Conservation (phyloP, 1,140 invertebrate genomes). For the Samia ricini region DNA sequence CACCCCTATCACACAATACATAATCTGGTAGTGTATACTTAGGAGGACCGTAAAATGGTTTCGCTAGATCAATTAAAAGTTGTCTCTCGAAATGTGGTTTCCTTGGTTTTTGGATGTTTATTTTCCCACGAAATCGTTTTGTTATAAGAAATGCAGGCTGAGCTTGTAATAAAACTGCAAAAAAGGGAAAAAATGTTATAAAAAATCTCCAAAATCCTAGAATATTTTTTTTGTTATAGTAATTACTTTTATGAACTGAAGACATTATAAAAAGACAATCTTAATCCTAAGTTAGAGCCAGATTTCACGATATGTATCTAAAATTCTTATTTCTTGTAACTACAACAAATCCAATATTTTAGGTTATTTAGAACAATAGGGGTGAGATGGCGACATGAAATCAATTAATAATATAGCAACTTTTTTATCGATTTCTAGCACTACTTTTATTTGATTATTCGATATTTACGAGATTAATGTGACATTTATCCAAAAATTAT, state of each 20-base stretch:
- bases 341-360: too few relatives aligned
- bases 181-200: constrained; percentile 15
- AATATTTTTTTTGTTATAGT: constrained; percentile 9
- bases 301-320: too few relatives aligned
- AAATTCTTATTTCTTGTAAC: too few relatives aligned
- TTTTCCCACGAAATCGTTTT: constrained; percentile 83
- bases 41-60: constrained; percentile 77
- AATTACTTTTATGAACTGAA: constrained; percentile 2
- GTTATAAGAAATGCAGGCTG: constrained; percentile 74
- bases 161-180: constrained; percentile 65
- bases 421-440: too few relatives aligned
- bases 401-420: too few relatives aligned
- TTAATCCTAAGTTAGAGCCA: too few relatives aligned
- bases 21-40: constrained; percentile 59
- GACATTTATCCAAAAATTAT: too few relatives aligned
- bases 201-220: background rate
- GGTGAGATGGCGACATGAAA: too few relatives aligned
- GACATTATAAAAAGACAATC: constrained; percentile 11
- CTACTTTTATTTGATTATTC: too few relatives aligned
- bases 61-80: constrained; percentile 79
- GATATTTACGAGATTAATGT: too few relatives aligned
- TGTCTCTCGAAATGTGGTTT: constrained; percentile 82
- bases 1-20: constrained; percentile 40
- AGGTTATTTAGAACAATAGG: too few relatives aligned
- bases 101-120: constrained; percentile 86